phyloP scores from a whole-genome alignment of 2,113 vertebrate species.

The Azemiops feae region DNA sequence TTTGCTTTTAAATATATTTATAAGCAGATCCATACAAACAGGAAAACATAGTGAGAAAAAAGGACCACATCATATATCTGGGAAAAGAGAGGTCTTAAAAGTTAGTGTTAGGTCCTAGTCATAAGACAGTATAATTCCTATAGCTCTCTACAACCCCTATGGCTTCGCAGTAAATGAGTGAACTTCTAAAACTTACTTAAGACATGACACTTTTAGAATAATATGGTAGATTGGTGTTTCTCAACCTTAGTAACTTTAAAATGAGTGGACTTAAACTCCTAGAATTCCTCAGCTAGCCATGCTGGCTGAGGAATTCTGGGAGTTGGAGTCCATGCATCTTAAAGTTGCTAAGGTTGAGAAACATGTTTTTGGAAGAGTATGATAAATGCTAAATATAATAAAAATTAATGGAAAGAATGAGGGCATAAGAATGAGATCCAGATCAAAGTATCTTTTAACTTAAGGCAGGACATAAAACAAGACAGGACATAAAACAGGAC shows the following conservation, averaged over 20 bases:
- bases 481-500: no score
- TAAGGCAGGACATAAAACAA: no score
- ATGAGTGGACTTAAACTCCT: no score
- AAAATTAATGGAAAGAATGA: not conserved
- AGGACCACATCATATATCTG: fast-evolving
- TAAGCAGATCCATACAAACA: not conserved
- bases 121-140: not conserved
- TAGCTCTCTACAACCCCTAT: not conserved
- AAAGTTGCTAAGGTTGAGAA: no score
- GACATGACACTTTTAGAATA: not conserved
- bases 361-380: not conserved
- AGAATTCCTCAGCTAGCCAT: no score
- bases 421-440: fast-evolving
- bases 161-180: not conserved
- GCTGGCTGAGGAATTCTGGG: not conserved
- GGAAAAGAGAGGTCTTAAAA: not conserved
- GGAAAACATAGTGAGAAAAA: not conserved
- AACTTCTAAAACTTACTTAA: fast-evolving
- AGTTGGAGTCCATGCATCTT: no score
- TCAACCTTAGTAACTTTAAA: no score
- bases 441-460: fast-evolving
- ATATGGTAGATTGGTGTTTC: no score
- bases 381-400: not conserved
- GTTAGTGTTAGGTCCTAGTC: not conserved
- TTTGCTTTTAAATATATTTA: not conserved